These are phyloP conservation scores for Saxidomus purpurata DNA, from an alignment of 1,140 invertebrate genomes.

Conservation along the genomic window DNA sequence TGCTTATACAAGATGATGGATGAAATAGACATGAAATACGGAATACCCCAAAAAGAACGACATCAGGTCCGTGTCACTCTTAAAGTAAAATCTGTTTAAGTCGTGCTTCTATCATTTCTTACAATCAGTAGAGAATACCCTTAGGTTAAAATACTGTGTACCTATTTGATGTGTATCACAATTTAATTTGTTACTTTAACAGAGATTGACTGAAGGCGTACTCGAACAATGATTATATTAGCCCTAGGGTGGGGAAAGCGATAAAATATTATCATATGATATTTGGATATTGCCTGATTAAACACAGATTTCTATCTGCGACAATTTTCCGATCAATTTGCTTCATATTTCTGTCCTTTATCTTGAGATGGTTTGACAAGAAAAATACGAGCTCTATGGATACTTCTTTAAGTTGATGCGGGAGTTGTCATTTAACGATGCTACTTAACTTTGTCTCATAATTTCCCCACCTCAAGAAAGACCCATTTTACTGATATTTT, in stretches of 20 bases:
- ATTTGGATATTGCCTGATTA: conserved; percentile 4
- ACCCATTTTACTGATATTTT: no score
- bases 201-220: neutral
- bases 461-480: no score
- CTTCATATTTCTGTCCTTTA: neutral
- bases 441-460: no score
- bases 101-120: neutral
- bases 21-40: no score
- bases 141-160: neutral
- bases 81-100: neutral
- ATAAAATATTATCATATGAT: conserved; percentile 30
- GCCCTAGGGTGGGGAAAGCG: neutral
- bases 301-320: conserved; percentile 1
- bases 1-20: no score
- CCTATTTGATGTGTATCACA: conserved; percentile 22
- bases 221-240: neutral
- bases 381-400: neutral
- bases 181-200: conserved; percentile 30
- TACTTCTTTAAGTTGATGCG: no score
- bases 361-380: neutral
- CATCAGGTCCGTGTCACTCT: no score
- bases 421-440: no score
- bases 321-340: conserved; percentile 43
- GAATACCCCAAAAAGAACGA: no score
- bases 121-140: neutral